Base-by-base conservation (phyloP, 1,140 invertebrate genomes). In the Bombus difficillimus region DNA sequence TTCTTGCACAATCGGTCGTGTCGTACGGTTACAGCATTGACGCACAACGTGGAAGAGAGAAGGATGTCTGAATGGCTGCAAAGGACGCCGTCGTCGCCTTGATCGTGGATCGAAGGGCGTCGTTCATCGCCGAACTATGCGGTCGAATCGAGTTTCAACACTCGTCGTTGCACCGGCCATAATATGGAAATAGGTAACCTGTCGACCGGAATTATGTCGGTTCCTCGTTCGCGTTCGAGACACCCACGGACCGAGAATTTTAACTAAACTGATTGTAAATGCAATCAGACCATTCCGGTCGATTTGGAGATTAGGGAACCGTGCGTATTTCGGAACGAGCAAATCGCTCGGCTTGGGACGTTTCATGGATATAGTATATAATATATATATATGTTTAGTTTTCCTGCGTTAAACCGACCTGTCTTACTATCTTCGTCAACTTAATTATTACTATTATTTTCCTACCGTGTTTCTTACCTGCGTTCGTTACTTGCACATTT, bases 1-100 rank as follows among this genome's bases (percentile, higher is more conserved):
- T 71, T 80, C 75, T 92, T 91, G 88, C 91, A 92, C 87, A 91
- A 92, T 91, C 90, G 74, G 64, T 39, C 59, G 73, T 47, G 81
- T 81, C 66, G 37, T 72, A 73, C 41, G 68, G 72, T 88, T 87
- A 32, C 64, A 53, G 82, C 81, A 80, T 83, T 75, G 86, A 82
- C 72, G 62, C 53, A 66, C 41, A 69, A 6, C 57, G 53, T 32
- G 59, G 9, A 15, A n/a, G 3, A n/a, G 12, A 13, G 39, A n/a
- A 81, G 64, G 5, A 68, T 69, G 68, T 68, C 41, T 59, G 76
- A 85, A 88, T 78, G 59, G 75, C 64, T 77, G 88, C 86, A 89
- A 74, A 77, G 86, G 64, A 53, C 76, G 72, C 43, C 28, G 59
- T 62, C 66, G 57, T 66, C 43, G 59, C 81, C 68, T 71, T 69